These are phyloP conservation scores for Merodon equestris DNA, from an alignment of 2,888 invertebrate genomes.

Conservation along the genomic window DNA sequence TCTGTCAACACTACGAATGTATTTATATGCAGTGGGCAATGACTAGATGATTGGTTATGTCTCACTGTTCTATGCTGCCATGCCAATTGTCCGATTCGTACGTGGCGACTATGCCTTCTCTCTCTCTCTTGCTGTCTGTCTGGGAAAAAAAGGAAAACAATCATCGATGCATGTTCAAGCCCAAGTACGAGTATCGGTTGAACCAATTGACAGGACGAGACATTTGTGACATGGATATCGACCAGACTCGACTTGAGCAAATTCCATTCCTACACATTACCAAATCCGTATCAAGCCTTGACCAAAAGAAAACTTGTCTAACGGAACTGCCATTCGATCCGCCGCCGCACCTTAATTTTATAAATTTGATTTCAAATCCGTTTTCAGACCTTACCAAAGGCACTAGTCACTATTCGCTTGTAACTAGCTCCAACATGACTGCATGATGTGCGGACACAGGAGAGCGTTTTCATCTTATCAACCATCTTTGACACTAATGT, in stretches of 20 bases:
- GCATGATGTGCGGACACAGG: neutral
- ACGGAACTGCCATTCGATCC: constrained; percentile 39
- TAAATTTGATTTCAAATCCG: constrained; percentile 36
- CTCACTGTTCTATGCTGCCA: constrained; percentile 43
- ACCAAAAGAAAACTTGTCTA: constrained; percentile 32
- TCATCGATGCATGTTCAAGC: too few species aligned
- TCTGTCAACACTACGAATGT: constrained; percentile 42
- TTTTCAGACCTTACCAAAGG: too few species aligned
- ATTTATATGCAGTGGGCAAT: constrained; percentile 8
- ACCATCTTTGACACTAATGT: constrained; percentile 73
- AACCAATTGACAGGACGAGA: constrained; percentile 60
- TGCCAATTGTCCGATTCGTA: constrained; percentile 54
- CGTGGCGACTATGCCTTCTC: neutral
- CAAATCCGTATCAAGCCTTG: constrained; percentile 38
- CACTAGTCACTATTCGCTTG: too few species aligned
- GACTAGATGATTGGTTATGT: constrained; percentile 52
- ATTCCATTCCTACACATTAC: constrained; percentile 50
- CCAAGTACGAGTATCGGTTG: constrained; percentile 11
- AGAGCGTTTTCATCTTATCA: constrained; percentile 70
- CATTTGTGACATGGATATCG: constrained; percentile 63
- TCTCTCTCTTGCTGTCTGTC: too few species aligned
- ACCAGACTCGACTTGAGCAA: constrained; percentile 54
- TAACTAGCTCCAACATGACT: constrained; percentile 2
- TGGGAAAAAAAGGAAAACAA: constrained; percentile 38
- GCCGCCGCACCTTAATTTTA: constrained; percentile 47